Conservation (phyloP, 2,113 vertebrate species). For the Actenoides lindsayi region DNA sequence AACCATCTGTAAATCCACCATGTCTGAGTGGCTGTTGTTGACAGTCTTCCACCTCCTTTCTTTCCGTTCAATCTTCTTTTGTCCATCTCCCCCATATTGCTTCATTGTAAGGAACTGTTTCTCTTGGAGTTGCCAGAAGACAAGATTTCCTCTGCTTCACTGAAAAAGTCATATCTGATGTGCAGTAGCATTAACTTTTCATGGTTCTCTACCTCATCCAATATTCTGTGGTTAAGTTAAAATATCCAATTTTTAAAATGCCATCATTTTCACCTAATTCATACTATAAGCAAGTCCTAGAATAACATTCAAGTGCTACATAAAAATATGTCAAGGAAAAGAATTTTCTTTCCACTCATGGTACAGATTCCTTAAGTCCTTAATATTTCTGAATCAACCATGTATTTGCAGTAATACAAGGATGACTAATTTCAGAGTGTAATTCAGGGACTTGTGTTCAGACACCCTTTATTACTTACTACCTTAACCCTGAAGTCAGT, state of each 20-base stretch:
- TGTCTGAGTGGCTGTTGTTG: not conserved
- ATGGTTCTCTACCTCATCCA: not conserved
- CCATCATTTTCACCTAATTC: not conserved
- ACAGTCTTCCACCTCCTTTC: not conserved
- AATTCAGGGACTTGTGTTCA: not conserved
- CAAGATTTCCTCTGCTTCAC: not conserved
- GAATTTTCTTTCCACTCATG: not conserved
- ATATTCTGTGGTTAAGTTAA: not conserved
- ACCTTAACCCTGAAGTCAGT: not conserved
- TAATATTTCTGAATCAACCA: not conserved
- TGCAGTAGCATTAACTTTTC: not conserved
- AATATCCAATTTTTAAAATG: not conserved
- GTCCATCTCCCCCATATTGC: not conserved
- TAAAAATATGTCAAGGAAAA: not conserved
- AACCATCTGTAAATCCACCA: not conserved
- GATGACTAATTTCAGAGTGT: not conserved
- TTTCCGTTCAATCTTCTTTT: not conserved
- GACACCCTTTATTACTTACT: not conserved
- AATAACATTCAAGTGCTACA: not conserved
- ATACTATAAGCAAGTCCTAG: not conserved
- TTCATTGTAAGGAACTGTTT: not conserved
- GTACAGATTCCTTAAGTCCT: not conserved
- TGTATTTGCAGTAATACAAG: not conserved
- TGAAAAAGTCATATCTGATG: not conserved
- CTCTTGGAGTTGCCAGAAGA: not conserved